A percentile compares a stretch with the other conserved stretches of the same genome.
These are phyloP conservation scores for Folsomia candida DNA, from an alignment of 2,888 invertebrate genomes.

Conservation along the genomic window DNA sequence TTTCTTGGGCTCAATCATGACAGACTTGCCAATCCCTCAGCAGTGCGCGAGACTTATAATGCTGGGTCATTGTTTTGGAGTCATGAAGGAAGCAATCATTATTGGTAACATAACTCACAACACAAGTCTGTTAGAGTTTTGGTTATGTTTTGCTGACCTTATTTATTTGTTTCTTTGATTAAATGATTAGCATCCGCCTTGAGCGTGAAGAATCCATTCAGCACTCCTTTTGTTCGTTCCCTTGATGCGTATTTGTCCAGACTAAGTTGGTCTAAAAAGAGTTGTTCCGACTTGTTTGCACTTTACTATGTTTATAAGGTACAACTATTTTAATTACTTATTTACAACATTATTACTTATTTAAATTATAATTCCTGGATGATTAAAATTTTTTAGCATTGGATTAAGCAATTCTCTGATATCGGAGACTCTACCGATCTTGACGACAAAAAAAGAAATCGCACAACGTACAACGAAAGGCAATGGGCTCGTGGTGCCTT, in stretches of 20 bases:
- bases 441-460: neutral
- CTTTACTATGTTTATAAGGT: conserved; percentile 77
- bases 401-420: conserved; percentile 27
- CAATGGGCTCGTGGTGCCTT: conserved; percentile 38
- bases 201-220: conserved; percentile 76
- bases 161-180: conserved; percentile 7
- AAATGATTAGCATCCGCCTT: conserved; percentile 69
- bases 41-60: conserved; percentile 78
- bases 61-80: conserved; percentile 80
- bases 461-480: conserved; percentile 16
- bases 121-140: conserved; percentile 13
- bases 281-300: conserved; percentile 80
- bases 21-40: conserved; percentile 77
- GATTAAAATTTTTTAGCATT: conserved; percentile 19
- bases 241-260: conserved; percentile 71
- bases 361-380: neutral
- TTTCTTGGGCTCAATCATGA: conserved; percentile 78
- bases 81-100: conserved; percentile 79
- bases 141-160: neutral
- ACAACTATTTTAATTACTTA: conserved; percentile 39
- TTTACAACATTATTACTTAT: no score
- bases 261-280: conserved; percentile 76
- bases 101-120: conserved; percentile 61
- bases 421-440: conserved; percentile 11
- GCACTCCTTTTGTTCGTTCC: conserved; percentile 67